These are phyloP conservation scores for Drosophila sp. DNA, from an alignment of 1,140 invertebrate species.

Conservation along the genomic window DNA sequence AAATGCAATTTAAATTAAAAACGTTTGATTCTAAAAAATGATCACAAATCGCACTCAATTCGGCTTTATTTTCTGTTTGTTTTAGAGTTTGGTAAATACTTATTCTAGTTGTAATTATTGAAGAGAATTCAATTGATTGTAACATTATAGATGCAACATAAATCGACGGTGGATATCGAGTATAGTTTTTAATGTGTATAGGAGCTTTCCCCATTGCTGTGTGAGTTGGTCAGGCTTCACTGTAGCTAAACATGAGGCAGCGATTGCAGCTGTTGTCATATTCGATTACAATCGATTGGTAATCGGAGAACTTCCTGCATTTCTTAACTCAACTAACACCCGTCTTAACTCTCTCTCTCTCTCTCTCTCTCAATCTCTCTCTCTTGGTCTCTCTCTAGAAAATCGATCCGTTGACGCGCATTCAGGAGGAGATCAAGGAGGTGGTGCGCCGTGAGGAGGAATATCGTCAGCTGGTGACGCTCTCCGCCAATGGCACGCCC, in stretches of 20 bases:
- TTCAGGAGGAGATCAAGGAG: constrained; percentile 89
- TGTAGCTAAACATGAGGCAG: constrained; percentile 14
- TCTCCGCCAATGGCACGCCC: constrained; percentile 50
- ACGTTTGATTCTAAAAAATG: too few species aligned
- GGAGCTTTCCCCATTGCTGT: not conserved
- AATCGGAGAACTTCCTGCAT: constrained; percentile 58
- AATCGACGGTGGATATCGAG: too few species aligned
- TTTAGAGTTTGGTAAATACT: too few species aligned
- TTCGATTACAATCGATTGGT: constrained; percentile 56
- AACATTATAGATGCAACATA: too few species aligned
- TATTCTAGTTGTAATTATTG: too few species aligned
- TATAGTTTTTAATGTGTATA: too few species aligned
- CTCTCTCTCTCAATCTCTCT: not conserved
- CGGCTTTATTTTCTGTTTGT: too few species aligned
- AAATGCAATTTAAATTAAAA: too few species aligned
- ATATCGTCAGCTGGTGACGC: constrained; percentile 87
- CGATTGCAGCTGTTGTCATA: constrained; percentile 23
- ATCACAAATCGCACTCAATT: too few species aligned
- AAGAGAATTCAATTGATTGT: too few species aligned
- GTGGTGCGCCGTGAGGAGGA: constrained; percentile 89
- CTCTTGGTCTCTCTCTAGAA: constrained; percentile 80
- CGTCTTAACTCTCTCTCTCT: not conserved
- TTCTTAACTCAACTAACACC: constrained; percentile 17
- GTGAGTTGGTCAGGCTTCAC: not conserved
- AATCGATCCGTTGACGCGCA: constrained; percentile 87